These are phyloP conservation scores for Cebus imitator DNA, from an alignment of 2,113 vertebrate genomes.

Conservation along the genomic window DNA sequence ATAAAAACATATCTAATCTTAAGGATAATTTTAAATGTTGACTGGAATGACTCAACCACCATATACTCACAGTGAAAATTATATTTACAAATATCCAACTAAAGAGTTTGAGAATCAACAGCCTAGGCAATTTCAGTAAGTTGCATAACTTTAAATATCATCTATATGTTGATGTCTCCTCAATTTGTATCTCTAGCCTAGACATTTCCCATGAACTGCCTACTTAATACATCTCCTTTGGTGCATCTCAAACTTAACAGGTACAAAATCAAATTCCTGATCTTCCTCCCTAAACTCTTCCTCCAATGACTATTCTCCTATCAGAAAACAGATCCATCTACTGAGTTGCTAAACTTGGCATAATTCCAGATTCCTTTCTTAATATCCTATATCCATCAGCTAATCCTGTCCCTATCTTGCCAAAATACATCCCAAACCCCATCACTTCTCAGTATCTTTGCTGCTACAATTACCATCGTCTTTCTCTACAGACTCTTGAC, in stretches of 20 bases:
- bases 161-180: neutral
- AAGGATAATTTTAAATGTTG: neutral
- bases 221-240: neutral
- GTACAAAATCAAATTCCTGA: neutral
- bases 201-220: neutral
- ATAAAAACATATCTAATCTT: neutral
- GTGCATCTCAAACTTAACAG: neutral
- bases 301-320: neutral
- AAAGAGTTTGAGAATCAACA: neutral
- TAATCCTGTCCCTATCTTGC: neutral
- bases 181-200: neutral
- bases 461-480: neutral
- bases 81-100: neutral
- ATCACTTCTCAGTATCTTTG: neutral
- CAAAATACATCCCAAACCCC: neutral
- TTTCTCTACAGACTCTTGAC: neutral
- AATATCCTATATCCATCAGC: neutral
- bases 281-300: neutral
- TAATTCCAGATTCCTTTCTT: neutral
- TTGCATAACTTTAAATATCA: neutral
- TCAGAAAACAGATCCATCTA: neutral
- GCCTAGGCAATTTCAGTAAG: neutral
- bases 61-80: slow-evolving; percentile 21
- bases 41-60: neutral
- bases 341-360: neutral